These are phyloP conservation scores for Danaus chrysippus DNA, from an alignment of 2,888 invertebrate genomes.

Conservation along the genomic window DNA sequence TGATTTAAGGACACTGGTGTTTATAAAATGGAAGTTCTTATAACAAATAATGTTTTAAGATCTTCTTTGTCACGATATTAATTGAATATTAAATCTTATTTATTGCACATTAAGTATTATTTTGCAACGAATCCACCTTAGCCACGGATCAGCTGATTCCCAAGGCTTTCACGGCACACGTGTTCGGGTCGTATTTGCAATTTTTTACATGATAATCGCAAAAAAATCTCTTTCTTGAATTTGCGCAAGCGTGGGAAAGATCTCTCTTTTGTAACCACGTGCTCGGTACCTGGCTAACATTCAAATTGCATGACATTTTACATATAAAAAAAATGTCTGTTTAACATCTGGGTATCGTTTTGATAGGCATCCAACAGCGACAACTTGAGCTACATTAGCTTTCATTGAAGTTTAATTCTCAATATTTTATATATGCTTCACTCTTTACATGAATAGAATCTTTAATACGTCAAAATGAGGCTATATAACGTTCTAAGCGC, in stretches of 20 bases:
- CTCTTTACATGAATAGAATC: too few relatives aligned
- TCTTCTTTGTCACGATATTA: slow-evolving; percentile 8
- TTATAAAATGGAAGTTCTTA: too few relatives aligned
- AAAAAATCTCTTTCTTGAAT: slow-evolving; percentile 48
- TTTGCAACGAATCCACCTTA: slow-evolving; percentile 26
- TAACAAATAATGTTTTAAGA: neutral
- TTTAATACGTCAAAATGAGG: too few relatives aligned
- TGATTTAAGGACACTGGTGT: too few relatives aligned
- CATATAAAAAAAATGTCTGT: slow-evolving; percentile 32
- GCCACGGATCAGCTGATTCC: slow-evolving; percentile 60
- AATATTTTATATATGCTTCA: neutral
- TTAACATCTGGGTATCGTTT: slow-evolving; percentile 41
- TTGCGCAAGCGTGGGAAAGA: slow-evolving; percentile 67
- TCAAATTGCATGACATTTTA: slow-evolving; percentile 29
- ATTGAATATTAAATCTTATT: slow-evolving; percentile 6
- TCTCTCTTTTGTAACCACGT: slow-evolving; percentile 47
- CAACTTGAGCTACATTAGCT: slow-evolving; percentile 14
- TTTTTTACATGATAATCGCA: slow-evolving; percentile 48
- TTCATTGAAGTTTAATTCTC: slow-evolving; percentile 6
- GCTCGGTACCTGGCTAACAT: slow-evolving; percentile 53
- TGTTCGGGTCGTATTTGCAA: slow-evolving; percentile 56
- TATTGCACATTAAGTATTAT: slow-evolving; percentile 23
- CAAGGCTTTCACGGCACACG: slow-evolving; percentile 54
- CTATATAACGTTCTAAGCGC: too few relatives aligned
- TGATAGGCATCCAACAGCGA: slow-evolving; percentile 45